Conservation (phyloP, 2,888 invertebrate genomes). For the Agrotis clavis region DNA sequence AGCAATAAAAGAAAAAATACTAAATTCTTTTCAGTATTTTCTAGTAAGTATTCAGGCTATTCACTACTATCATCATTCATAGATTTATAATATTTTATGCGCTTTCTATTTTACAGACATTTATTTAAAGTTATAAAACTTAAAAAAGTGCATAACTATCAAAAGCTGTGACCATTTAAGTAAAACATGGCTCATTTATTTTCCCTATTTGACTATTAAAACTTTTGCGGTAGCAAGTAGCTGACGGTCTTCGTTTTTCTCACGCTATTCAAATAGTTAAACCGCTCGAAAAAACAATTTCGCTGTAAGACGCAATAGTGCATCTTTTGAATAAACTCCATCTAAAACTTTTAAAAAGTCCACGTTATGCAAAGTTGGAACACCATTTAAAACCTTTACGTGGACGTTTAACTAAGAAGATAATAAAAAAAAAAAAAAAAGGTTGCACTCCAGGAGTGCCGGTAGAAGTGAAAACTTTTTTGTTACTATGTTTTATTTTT, state of each 20-base stretch:
- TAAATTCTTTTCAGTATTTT: neutral
- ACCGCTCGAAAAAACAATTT: slow-evolving; percentile 39
- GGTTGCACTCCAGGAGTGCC: no score
- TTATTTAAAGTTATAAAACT: neutral
- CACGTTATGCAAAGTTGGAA: slow-evolving; percentile 51
- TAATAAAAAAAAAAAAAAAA: slow-evolving; percentile 45
- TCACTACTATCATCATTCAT: neutral
- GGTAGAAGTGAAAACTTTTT: no score
- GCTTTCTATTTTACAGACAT: neutral
- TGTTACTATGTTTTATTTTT: no score
- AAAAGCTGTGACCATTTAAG: slow-evolving; percentile 12
- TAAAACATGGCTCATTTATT: slow-evolving; percentile 22
- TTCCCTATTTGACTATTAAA: slow-evolving; percentile 14
- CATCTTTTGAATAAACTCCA: slow-evolving; percentile 40
- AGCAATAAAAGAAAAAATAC: slow-evolving; percentile 13
- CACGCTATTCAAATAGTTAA: slow-evolving; percentile 24
- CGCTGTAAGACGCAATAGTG: slow-evolving; percentile 21
- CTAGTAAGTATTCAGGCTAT: slow-evolving; percentile 4
- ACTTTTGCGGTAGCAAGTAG: slow-evolving; percentile 25
- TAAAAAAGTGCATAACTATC: slow-evolving; percentile 1
- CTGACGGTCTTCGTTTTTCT: slow-evolving; percentile 13
- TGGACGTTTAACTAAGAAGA: slow-evolving; percentile 39
- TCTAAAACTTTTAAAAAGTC: slow-evolving; percentile 40
- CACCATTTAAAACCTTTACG: slow-evolving; percentile 47
- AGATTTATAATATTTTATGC: neutral